These are phyloP conservation scores for Potamilus streckersoni DNA, from an alignment of 1,140 invertebrate genomes.

Conservation along the genomic window DNA sequence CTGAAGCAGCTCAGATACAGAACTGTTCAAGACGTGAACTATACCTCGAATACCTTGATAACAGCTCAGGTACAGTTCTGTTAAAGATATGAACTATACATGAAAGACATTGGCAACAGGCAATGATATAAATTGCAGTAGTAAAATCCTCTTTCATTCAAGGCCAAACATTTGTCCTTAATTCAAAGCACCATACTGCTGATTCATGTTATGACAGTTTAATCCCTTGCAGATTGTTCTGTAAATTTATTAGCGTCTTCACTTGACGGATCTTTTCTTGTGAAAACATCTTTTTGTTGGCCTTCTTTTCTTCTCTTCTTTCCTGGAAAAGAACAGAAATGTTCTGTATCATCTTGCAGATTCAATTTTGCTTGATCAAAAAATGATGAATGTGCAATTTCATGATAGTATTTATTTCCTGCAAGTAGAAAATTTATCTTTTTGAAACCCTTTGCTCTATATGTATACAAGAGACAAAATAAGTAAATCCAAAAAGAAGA, in stretches of 20 bases:
- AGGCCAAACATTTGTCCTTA: too few species aligned
- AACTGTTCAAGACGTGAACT: too few species aligned
- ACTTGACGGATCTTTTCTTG: slow-evolving; percentile 78
- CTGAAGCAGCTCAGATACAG: too few species aligned
- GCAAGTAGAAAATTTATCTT: too few species aligned
- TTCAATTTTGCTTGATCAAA: not conserved
- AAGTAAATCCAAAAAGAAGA: too few species aligned
- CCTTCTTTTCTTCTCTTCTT: slow-evolving; percentile 87
- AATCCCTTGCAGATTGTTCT: slow-evolving; percentile 47
- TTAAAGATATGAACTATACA: too few species aligned
- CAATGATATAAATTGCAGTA: too few species aligned
- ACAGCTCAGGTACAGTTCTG: too few species aligned
- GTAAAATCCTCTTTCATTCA: too few species aligned
- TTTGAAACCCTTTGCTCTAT: not conserved
- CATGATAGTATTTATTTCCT: not conserved
- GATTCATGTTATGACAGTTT: slow-evolving; percentile 35
- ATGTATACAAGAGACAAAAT: too few species aligned
- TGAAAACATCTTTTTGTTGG: slow-evolving; percentile 87
- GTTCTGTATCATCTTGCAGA: not conserved
- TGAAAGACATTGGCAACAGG: too few species aligned
- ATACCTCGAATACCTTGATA: too few species aligned
- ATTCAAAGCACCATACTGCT: not conserved
- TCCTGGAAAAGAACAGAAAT: slow-evolving; percentile 71
- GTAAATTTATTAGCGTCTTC: slow-evolving; percentile 51
- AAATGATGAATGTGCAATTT: not conserved